Evolutionary conservation across 2,888 invertebrate species (phyloP).

Genomic region (Meghimatium bilineatum): DNA sequence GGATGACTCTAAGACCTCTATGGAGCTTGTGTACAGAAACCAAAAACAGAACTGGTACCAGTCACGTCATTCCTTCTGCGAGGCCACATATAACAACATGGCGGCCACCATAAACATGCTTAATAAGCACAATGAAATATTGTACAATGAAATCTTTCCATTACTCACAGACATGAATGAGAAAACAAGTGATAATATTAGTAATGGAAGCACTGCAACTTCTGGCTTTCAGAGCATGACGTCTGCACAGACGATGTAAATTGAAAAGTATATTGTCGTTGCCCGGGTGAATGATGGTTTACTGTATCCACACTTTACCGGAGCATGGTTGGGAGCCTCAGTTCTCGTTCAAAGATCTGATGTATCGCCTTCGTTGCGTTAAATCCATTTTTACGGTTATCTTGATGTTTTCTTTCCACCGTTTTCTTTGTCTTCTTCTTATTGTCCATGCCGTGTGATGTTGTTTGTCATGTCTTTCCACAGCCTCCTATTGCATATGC

Average conservation of each 20-base stretch:
- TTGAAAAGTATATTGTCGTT: too few species aligned
- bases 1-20: constrained; percentile 40
- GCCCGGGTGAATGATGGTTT: too few species aligned
- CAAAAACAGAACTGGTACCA: constrained; percentile 5
- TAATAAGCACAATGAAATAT: neutral
- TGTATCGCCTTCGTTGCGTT: too few species aligned
- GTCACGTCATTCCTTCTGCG: neutral
- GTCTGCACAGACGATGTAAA: constrained; percentile 29
- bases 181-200: neutral
- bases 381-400: too few species aligned
- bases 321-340: too few species aligned
- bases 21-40: constrained; percentile 30
- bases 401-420: too few species aligned
- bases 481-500: too few species aligned
- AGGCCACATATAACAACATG: neutral
- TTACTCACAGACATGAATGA: neutral
- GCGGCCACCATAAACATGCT: neutral
- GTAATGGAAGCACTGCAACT: constrained; percentile 35
- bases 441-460: too few species aligned
- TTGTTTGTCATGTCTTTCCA: too few species aligned
- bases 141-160: constrained; percentile 35
- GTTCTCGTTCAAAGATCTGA: too few species aligned
- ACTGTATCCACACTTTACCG: too few species aligned
- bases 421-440: too few species aligned
- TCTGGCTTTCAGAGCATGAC: constrained; percentile 45